Percentiles rank a stretch among this genome's conserved stretches.
Evolutionary conservation across 2,113 vertebrate genomes (phyloP).

Genomic region (Chionodraco myersi): DNA sequence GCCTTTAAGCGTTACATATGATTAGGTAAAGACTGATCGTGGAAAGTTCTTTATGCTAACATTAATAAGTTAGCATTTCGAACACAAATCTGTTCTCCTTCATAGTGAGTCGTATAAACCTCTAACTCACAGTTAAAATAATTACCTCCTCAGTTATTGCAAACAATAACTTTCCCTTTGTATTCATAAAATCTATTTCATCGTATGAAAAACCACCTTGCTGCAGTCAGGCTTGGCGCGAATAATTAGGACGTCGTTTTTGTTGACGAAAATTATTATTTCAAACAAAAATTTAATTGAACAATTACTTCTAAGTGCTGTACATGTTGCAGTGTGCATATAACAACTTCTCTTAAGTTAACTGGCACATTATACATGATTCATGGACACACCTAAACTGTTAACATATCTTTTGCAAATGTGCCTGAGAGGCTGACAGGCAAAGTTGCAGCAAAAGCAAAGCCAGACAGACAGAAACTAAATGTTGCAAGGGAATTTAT

Average conservation of each 20-base stretch:
- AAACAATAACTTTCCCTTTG: slow-evolving; percentile 7
- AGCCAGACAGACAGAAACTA: slow-evolving; percentile 36
- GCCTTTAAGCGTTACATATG: neutral
- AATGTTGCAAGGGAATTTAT: slow-evolving; percentile 25
- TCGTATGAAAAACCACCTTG: neutral
- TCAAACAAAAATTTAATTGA: neutral
- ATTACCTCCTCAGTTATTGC: neutral
- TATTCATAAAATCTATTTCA: neutral
- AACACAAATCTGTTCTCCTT: neutral
- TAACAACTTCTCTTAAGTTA: neutral
- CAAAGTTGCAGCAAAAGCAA: slow-evolving; percentile 36
- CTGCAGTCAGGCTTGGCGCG: neutral
- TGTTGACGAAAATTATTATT: neutral
- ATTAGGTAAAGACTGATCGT: slow-evolving; percentile 6
- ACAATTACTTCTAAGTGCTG: neutral
- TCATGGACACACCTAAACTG: slow-evolving; percentile 19
- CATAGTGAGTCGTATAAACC: neutral
- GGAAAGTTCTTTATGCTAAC: neutral
- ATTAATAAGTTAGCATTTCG: neutral
- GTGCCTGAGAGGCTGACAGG: slow-evolving; percentile 12
- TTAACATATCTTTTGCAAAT: slow-evolving; percentile 25
- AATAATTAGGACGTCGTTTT: neutral
- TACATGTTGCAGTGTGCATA: neutral
- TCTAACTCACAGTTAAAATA: slow-evolving; percentile 2
- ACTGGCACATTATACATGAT: slow-evolving; percentile 14